Evolutionary conservation across 2,113 vertebrate genomes (phyloP), one percentile per base, ranked within the genome.

Genomic region (Grus americana): DNA sequence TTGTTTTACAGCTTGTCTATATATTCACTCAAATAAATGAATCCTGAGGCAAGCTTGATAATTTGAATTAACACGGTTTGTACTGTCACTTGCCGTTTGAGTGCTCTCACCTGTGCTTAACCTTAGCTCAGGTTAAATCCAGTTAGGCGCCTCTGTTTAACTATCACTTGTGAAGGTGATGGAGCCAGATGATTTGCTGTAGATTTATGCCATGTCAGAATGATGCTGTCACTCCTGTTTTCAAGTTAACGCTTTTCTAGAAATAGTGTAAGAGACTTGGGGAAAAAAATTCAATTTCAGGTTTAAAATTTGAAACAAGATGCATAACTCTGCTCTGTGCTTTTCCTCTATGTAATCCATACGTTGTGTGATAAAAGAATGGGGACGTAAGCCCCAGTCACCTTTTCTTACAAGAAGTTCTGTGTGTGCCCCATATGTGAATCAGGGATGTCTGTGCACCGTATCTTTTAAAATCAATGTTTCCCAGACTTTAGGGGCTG

Each of bases 301-400:
- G 15, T 46, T 72, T n/a, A 4, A 32, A 22, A 21, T 11, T 11
- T 29, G 70, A 7, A 47, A 66, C 7, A 42, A 61, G 57, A 3
- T 12, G 50, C 22, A 5, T 42, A 30, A 10, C 54, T 15, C 26
- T 36, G 61, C 40, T 44, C 62, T 29, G 62, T 3, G 4, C 34
- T 46, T 44, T 44, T 63, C 46, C 65, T 54, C 44, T 12, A 0
- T 12, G 12, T 2, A 20, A 32, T 59, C 84, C n/a, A 3, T 4
- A 5, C 1, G 1, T 3, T 1, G 34, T 6, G 24, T 5, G 54
- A 32, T 29, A 27, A 8, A 49, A 65, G 23, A 49, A 12, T 2
- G 61, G 68, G n/a, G 73, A 1, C 36, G 63, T 11, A 23, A 67
- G 23, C 21, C 19, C 40, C 6, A 5, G 49, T 10, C 23, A 20